Evolutionary conservation across 2,797 vertebrate species (phyloP).

Genomic region (Natrix natrix): DNA sequence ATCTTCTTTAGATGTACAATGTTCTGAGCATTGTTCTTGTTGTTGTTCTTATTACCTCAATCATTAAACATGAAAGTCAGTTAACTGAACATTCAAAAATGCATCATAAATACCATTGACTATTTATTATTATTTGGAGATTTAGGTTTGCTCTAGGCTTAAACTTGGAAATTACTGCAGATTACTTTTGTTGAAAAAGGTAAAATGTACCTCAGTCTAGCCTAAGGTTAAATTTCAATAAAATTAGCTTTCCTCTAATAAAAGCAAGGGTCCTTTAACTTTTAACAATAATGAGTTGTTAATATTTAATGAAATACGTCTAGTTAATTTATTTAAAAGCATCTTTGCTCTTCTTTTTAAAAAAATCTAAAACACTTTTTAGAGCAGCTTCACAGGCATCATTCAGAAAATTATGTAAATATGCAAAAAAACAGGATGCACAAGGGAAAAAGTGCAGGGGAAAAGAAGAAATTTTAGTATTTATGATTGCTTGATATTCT

Average conservation of each 20-base stretch:
- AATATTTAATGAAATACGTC: neutral
- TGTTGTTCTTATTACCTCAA: too few relatives aligned
- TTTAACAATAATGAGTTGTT: neutral
- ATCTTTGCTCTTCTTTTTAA: neutral
- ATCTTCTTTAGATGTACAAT: too few relatives aligned
- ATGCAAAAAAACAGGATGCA: neutral
- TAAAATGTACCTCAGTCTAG: neutral
- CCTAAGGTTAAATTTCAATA: neutral
- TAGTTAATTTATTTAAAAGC: neutral
- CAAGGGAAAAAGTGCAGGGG: neutral
- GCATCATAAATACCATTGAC: too few relatives aligned
- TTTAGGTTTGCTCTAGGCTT: neutral
- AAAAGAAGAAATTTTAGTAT: neutral
- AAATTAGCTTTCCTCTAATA: neutral
- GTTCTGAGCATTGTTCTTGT: too few relatives aligned
- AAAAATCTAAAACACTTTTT: neutral
- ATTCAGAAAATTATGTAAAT: neutral
- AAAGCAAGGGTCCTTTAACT: neutral
- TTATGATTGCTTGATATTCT: neutral
- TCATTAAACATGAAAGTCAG: too few relatives aligned
- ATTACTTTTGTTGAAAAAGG: neutral
- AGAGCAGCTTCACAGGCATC: neutral
- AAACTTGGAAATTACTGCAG: neutral
- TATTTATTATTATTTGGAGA: too few relatives aligned
- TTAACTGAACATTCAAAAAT: too few relatives aligned